These are phyloP conservation scores for Calcarius lapponicus DNA, from an alignment of 2,797 vertebrate species.

Conservation along the genomic window DNA sequence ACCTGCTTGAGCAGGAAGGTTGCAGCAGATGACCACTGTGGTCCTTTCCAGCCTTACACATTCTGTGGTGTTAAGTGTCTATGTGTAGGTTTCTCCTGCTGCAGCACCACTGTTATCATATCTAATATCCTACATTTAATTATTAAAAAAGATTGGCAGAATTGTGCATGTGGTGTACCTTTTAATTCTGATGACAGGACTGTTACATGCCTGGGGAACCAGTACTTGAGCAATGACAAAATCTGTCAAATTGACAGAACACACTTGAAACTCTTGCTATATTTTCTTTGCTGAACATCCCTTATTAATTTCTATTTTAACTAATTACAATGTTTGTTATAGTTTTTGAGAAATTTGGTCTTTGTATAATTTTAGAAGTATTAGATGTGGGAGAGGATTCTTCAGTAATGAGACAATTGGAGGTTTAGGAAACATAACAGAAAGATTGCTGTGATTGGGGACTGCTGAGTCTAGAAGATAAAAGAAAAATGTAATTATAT, in stretches of 20 bases:
- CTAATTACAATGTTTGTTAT: neutral
- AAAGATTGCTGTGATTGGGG: neutral
- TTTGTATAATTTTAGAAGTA: neutral
- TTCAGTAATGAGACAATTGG: neutral
- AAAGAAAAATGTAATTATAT: neutral
- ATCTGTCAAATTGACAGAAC: neutral
- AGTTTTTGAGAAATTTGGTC: neutral
- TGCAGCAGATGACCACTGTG: neutral
- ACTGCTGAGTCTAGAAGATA: neutral
- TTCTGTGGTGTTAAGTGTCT: neutral
- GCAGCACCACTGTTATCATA: neutral
- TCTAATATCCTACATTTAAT: neutral
- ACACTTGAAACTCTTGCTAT: neutral
- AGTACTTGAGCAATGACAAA: neutral
- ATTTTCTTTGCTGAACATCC: neutral
- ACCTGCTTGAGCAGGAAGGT: neutral
- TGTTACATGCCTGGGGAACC: neutral
- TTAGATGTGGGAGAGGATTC: neutral
- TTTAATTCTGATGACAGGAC: neutral
- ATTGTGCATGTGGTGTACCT: neutral
- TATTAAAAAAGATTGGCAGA: constrained; percentile 15
- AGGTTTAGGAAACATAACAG: neutral
- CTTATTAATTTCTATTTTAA: neutral
- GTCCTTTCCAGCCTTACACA: neutral
- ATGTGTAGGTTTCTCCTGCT: neutral